Evolutionary conservation across 2,888 invertebrate species (phyloP).

Genomic region (Dryobota labecula): DNA sequence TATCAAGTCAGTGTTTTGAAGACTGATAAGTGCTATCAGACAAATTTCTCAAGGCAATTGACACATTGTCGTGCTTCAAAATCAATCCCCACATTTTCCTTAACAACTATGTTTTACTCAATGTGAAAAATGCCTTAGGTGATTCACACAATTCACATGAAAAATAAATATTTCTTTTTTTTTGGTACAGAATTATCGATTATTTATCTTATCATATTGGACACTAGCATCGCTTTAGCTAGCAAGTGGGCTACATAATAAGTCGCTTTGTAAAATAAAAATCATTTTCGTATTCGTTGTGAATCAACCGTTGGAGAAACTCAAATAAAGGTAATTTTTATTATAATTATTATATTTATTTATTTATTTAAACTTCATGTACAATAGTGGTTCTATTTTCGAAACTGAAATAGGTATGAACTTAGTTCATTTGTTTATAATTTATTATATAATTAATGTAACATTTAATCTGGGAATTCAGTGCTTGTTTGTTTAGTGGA

Average conservation of each 20-base stretch:
- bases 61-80: slow-evolving; percentile 2
- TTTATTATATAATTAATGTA: neutral
- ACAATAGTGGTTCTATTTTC: no score
- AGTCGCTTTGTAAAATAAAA: slow-evolving; percentile 42
- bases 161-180: slow-evolving; percentile 38
- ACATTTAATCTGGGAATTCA: neutral
- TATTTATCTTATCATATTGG: slow-evolving; percentile 64
- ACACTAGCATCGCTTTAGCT: slow-evolving; percentile 37
- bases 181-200: slow-evolving; percentile 56
- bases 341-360: neutral
- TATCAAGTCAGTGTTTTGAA: slow-evolving; percentile 43
- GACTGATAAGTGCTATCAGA: slow-evolving; percentile 16
- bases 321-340: slow-evolving; percentile 46
- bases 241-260: slow-evolving; percentile 55
- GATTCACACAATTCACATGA: slow-evolving; percentile 40
- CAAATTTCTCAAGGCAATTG: slow-evolving; percentile 9
- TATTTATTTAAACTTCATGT: neutral
- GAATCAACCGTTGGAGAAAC: slow-evolving; percentile 30
- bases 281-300: slow-evolving; percentile 50
- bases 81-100: slow-evolving; percentile 15
- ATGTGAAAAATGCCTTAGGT: slow-evolving; percentile 30
- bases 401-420: neutral
- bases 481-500: slow-evolving; percentile 6
- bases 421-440: neutral
- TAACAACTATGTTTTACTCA: neutral